Evolutionary conservation across 53 echinoderm and acorn worm species (phyloP).

Genomic region (Antedon mediterranea): DNA sequence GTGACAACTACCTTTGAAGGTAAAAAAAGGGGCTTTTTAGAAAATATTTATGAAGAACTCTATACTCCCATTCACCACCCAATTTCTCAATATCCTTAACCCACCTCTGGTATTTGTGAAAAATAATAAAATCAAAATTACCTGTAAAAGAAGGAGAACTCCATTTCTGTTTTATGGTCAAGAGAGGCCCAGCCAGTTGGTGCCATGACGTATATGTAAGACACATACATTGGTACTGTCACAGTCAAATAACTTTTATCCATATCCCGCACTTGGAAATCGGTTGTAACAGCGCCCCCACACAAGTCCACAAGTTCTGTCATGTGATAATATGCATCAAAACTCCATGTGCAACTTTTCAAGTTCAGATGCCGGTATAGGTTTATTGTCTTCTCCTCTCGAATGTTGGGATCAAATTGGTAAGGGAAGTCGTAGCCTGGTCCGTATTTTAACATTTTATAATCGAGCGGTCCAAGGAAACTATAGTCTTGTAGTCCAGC

Average conservation of each 20-base stretch:
- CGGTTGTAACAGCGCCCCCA: constrained; percentile 81
- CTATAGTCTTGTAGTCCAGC: constrained; percentile 64
- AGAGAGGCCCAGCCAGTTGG: constrained; percentile 93
- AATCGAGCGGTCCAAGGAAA: constrained; percentile 53
- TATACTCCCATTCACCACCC: no score
- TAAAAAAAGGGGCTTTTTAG: no score
- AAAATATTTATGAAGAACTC: no score
- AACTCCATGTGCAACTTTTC: constrained; percentile 96
- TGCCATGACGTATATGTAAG: constrained; percentile 87
- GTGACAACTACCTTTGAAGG: no score
- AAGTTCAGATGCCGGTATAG: constrained; percentile 90
- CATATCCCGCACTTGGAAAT: constrained; percentile 84
- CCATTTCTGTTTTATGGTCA: constrained; percentile 96
- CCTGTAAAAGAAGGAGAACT: constrained; percentile 99
- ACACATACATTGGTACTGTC: constrained; percentile 80
- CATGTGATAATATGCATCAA: constrained; percentile 99
- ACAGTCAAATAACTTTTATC: constrained; percentile 93
- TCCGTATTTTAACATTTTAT: constrained; percentile 48
- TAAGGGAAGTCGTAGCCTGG: constrained; percentile 95
- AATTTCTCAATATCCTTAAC: no score
- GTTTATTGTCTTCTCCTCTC: constrained; percentile 55
- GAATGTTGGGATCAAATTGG: constrained; percentile 72
- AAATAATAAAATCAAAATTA: constrained; percentile 13
- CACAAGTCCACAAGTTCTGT: constrained; percentile 94
- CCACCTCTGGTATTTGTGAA: no score